These are phyloP conservation scores for Beroe forskalii DNA, from an alignment of 37 sponge, comb jelly and placozoan genomes.

Conservation along the genomic window DNA sequence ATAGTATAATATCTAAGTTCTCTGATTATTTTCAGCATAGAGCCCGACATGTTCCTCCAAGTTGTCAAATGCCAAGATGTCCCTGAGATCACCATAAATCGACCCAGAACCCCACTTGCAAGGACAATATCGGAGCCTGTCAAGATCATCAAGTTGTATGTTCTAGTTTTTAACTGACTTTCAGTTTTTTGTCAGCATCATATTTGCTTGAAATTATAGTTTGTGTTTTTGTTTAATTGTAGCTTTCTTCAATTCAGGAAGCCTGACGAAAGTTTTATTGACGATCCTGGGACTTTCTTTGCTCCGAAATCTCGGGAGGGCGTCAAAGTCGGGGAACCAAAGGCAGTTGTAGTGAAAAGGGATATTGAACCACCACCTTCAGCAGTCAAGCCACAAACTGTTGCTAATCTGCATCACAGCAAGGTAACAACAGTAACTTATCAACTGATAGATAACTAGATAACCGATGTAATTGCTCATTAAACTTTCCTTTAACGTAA, in stretches of 20 bases:
- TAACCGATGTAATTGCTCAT: too few relatives aligned
- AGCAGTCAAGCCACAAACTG: conserved; percentile 6
- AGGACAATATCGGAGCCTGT: background rate
- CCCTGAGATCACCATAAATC: background rate
- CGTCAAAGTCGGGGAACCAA: background rate
- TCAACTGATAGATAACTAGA: too few relatives aligned
- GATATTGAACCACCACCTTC: background rate
- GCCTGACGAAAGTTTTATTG: conserved; percentile 39
- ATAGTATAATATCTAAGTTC: too few relatives aligned
- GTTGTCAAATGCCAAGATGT: conserved; percentile 2
- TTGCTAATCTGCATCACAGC: conserved; percentile 16
- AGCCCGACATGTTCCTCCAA: conserved; percentile 29
- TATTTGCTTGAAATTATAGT: too few relatives aligned
- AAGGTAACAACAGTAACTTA: too few relatives aligned
- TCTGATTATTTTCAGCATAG: conserved; percentile 38
- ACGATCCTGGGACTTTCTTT: conserved; percentile 37
- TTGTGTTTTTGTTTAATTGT: too few relatives aligned
- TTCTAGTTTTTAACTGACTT: too few relatives aligned
- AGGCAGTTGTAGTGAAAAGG: conserved; percentile 3
- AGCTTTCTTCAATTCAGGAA: conserved; percentile 5
- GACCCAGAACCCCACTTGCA: background rate
- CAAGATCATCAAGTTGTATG: background rate
- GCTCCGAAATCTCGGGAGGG: background rate
- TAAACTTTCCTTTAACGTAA: too few relatives aligned
- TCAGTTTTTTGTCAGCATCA: too few relatives aligned